Evolutionary conservation across 1,140 invertebrate species (phyloP).

Genomic region (Penaeus indicus): DNA sequence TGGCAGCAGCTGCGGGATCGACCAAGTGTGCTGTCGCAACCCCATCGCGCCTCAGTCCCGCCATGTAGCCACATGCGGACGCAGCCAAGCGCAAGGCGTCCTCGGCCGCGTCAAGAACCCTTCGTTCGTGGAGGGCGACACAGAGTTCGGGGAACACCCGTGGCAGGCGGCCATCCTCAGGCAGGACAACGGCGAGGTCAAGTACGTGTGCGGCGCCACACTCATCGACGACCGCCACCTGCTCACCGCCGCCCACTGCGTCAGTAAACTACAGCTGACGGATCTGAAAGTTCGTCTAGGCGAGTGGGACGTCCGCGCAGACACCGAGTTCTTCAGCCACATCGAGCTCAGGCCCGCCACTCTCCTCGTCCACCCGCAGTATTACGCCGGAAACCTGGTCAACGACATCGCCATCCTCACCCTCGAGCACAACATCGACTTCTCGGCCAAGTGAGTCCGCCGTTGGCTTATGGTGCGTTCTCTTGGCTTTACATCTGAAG

Average conservation of each 20-base stretch:
- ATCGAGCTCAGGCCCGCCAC: conserved; percentile 86
- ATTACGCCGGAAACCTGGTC: conserved; percentile 90
- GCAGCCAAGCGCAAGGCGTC: conserved; percentile 67
- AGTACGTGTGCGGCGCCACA: conserved; percentile 82
- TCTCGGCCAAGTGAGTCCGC: conserved; percentile 74
- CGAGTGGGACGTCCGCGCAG: conserved; percentile 95
- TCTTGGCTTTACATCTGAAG: not conserved
- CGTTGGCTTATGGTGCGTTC: not conserved
- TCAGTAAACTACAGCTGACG: conserved; percentile 75
- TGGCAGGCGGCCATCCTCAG: conserved; percentile 93
- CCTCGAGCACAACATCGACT: conserved; percentile 83
- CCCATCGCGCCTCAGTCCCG: conserved; percentile 27
- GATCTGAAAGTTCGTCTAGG: conserved; percentile 88
- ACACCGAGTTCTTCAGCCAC: conserved; percentile 93
- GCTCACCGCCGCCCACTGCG: conserved; percentile 86
- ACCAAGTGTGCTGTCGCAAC: conserved; percentile 43
- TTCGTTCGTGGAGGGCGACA: conserved; percentile 79
- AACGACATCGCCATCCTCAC: conserved; percentile 89
- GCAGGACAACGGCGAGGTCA: conserved; percentile 88
- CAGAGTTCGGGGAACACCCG: conserved; percentile 91
- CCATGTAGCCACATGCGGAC: conserved; percentile 63
- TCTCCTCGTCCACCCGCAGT: conserved; percentile 87
- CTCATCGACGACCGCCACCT: conserved; percentile 84
- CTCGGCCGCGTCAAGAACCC: conserved; percentile 69
- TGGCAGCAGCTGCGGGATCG: conserved; percentile 8